These are phyloP conservation scores for Melanotus villosus DNA, from an alignment of 2,888 invertebrate species.

Conservation along the genomic window DNA sequence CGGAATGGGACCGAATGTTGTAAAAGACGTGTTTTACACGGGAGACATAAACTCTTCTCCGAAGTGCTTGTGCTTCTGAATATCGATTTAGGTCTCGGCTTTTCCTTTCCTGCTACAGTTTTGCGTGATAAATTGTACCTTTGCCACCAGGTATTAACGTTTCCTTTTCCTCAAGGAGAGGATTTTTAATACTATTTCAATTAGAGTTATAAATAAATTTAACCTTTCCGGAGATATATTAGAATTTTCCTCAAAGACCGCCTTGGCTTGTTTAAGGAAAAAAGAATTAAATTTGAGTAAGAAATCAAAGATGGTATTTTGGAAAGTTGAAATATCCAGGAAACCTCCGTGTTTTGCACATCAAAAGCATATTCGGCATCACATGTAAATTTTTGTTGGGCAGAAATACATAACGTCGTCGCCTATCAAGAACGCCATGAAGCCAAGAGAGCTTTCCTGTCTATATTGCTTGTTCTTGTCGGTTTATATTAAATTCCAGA, in stretches of 20 bases:
- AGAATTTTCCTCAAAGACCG: too few species aligned
- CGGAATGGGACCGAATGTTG: slow-evolving; percentile 5
- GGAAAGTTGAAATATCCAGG: too few species aligned
- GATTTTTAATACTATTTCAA: slow-evolving; percentile 18
- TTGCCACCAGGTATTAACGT: slow-evolving; percentile 16
- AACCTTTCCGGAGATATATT: too few species aligned
- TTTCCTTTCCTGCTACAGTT: slow-evolving; percentile 1
- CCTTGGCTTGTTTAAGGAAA: too few species aligned
- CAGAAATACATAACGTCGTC: slow-evolving; percentile 9
- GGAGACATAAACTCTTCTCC: slow-evolving; percentile 28
- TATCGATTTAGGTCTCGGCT: slow-evolving; percentile 31
- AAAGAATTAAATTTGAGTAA: too few species aligned
- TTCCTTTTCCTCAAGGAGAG: slow-evolving; percentile 11
- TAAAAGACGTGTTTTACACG: slow-evolving; percentile 37
- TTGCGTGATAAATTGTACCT: slow-evolving; percentile 34
- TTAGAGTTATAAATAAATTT: slow-evolving; percentile 2
- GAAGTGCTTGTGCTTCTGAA: slow-evolving; percentile 30
- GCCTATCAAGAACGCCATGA: neutral
- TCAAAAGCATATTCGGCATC: slow-evolving; percentile 15
- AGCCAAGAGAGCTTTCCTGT: slow-evolving; percentile 9
- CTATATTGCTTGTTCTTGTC: slow-evolving; percentile 28
- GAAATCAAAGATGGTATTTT: too few species aligned
- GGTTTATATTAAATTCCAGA: slow-evolving; percentile 45
- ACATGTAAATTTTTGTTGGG: slow-evolving; percentile 6
- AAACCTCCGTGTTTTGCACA: slow-evolving; percentile 5